These are phyloP conservation scores for Recurvirostra avosetta DNA, from an alignment of 2,113 vertebrate species.

Conservation along the genomic window DNA sequence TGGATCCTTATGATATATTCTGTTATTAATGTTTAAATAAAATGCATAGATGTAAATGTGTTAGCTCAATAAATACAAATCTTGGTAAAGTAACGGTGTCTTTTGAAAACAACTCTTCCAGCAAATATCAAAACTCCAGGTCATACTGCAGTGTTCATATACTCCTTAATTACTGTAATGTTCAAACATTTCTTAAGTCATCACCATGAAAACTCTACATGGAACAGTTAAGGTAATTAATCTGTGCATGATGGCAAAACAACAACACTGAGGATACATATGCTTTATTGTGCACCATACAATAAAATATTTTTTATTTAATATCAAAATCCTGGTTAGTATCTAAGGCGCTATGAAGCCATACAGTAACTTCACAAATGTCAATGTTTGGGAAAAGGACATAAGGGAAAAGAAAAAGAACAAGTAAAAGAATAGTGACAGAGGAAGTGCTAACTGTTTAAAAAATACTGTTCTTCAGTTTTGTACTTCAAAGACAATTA, in stretches of 20 bases:
- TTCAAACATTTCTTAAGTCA: constrained; percentile 29
- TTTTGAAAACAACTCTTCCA: not conserved
- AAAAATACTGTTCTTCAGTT: not conserved
- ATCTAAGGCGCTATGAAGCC: not conserved
- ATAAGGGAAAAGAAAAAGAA: not conserved
- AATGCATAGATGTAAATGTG: not conserved
- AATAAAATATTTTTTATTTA: not conserved
- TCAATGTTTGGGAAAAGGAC: not conserved
- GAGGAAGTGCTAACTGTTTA: not conserved
- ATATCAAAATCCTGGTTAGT: not conserved
- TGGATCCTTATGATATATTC: not conserved
- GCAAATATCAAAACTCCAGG: not conserved
- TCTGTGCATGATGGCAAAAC: not conserved
- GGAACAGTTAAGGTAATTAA: not conserved
- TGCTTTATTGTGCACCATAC: not conserved
- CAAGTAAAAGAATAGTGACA: not conserved
- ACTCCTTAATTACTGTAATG: not conserved
- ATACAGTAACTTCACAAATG: not conserved
- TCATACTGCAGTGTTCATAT: not conserved
- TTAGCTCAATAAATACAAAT: constrained; percentile 7
- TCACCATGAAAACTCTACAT: not conserved
- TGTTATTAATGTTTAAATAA: constrained; percentile 27
- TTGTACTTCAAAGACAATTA: not conserved
- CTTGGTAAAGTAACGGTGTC: not conserved
- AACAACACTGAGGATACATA: not conserved